These are phyloP conservation scores for Metallyticus violacea DNA, from an alignment of 2,888 invertebrate genomes.

Conservation along the genomic window DNA sequence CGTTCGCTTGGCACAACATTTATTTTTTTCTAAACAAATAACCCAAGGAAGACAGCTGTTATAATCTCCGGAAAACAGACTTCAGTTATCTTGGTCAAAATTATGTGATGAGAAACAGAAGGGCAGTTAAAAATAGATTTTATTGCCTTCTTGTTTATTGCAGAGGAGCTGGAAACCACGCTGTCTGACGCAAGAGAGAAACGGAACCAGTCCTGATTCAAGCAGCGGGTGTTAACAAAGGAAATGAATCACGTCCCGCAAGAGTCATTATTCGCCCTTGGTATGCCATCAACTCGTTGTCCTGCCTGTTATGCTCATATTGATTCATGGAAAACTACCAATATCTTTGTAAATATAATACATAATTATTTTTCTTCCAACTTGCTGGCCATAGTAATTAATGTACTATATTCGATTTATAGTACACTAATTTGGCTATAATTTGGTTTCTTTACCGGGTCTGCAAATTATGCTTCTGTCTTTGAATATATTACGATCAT, in stretches of 20 bases:
- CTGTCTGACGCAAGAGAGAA: background rate
- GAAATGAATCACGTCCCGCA: background rate
- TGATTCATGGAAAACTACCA: no score
- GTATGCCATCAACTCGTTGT: background rate
- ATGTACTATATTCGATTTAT: no score
- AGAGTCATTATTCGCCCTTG: background rate
- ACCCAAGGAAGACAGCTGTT: background rate
- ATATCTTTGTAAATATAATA: no score
- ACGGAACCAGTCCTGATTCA: no score
- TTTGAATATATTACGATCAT: no score
- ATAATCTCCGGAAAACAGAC: background rate
- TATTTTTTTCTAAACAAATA: background rate
- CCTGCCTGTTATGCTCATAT: no score
- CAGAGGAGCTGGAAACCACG: background rate
- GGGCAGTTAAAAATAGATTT: background rate
- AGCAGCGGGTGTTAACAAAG: background rate
- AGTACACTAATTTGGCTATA: no score
- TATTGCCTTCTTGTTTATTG: background rate
- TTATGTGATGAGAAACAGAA: background rate
- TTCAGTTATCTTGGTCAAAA: background rate
- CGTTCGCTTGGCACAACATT: background rate
- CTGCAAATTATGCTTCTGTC: no score
- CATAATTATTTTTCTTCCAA: no score
- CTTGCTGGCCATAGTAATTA: no score
- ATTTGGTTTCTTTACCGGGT: no score